A percentile compares a stretch with the other conserved stretches of the same genome.
phyloP scores from a whole-genome alignment of 2,888 invertebrate genomes.

The Ephialtes manifestator region DNA sequence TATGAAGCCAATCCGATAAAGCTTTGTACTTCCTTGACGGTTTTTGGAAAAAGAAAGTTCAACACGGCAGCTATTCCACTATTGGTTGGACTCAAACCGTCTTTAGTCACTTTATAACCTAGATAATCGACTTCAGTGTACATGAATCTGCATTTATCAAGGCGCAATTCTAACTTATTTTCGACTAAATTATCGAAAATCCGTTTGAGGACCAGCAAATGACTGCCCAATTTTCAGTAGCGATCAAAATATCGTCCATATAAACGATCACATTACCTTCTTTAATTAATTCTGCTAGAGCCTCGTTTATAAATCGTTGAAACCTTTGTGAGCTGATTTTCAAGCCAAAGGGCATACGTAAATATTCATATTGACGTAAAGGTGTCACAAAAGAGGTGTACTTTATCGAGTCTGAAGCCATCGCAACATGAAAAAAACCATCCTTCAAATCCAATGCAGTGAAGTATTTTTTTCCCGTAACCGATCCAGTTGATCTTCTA shows the following conservation, averaged over 20 bases:
- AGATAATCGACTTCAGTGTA: slow-evolving; percentile 62
- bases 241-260: slow-evolving; percentile 54
- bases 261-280: slow-evolving; percentile 43
- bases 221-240: slow-evolving; percentile 42
- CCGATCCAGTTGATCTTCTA: too few relatives aligned
- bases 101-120: not conserved
- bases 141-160: slow-evolving; percentile 69
- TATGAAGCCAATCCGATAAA: slow-evolving; percentile 75
- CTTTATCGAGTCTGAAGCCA: slow-evolving; percentile 63
- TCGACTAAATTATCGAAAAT: slow-evolving; percentile 38
- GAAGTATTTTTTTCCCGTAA: slow-evolving; percentile 61
- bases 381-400: slow-evolving; percentile 59
- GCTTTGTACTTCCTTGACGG: slow-evolving; percentile 69
- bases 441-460: slow-evolving; percentile 68
- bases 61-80: slow-evolving; percentile 40
- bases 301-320: slow-evolving; percentile 9
- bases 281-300: not conserved
- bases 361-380: slow-evolving; percentile 8
- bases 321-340: slow-evolving; percentile 53
- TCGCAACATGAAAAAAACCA: slow-evolving; percentile 68
- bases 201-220: slow-evolving; percentile 31
- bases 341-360: slow-evolving; percentile 52
- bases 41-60: slow-evolving; percentile 67
- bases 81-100: too few relatives aligned
- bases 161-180: slow-evolving; percentile 54